Evolutionary conservation across 2,888 invertebrate genomes (phyloP).

Genomic region (Monochamus alternatus): DNA sequence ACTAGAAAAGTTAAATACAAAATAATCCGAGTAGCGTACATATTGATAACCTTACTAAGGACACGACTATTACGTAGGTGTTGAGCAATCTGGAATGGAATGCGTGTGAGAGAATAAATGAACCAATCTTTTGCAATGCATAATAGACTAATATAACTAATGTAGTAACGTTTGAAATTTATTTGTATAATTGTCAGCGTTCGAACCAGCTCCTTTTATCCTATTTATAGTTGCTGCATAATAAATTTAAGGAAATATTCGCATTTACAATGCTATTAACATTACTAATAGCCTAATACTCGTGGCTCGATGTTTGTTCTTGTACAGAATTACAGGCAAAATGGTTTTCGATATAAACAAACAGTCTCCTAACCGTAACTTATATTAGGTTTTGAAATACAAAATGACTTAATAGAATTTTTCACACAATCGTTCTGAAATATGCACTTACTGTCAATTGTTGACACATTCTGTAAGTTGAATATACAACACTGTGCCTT

Average conservation of each 20-base stretch:
- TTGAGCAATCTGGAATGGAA: constrained; percentile 21
- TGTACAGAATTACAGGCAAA: background rate
- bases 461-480: too few relatives aligned
- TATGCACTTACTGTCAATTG: too few relatives aligned
- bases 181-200: constrained; percentile 6
- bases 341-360: background rate
- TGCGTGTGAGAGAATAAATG: constrained; percentile 15
- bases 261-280: background rate
- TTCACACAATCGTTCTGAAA: too few relatives aligned
- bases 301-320: background rate
- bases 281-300: constrained; percentile 1
- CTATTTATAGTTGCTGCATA: background rate
- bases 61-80: constrained; percentile 25
- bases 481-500: too few relatives aligned
- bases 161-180: constrained; percentile 18
- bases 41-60: background rate
- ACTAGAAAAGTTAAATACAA: too few relatives aligned
- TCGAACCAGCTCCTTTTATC: constrained; percentile 1
- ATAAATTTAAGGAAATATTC: constrained; percentile 4
- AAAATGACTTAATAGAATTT: background rate
- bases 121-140: constrained; percentile 21
- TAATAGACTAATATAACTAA: constrained; percentile 20
- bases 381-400: background rate
- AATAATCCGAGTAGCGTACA: too few relatives aligned
- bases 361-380: background rate